Conservation (phyloP, 1,140 invertebrate genomes). For the Theocolax elegans region DNA sequence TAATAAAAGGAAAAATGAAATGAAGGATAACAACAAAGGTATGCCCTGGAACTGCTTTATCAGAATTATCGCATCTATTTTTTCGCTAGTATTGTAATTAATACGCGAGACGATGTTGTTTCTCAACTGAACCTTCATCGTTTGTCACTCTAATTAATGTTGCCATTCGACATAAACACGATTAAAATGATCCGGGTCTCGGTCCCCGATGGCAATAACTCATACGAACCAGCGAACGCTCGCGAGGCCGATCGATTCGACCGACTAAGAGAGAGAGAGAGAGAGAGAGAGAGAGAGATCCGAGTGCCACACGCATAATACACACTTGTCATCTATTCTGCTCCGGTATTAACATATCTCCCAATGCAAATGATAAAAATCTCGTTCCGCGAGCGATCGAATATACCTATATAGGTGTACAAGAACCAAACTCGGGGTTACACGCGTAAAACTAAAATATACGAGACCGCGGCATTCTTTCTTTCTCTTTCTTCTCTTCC, state of each 20-base stretch:
- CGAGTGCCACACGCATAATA: not conserved
- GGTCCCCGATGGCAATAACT: conserved; percentile 7
- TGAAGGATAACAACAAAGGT: no score
- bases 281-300: not conserved
- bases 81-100: no score
- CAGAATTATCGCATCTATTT: no score
- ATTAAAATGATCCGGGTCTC: conserved; percentile 27
- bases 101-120: not conserved
- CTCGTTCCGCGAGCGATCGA: conserved; percentile 1
- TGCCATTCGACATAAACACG: conserved; percentile 30
- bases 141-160: conserved; percentile 40
- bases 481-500: not conserved
- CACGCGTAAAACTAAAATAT: not conserved
- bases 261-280: no score
- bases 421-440: not conserved
- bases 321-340: conserved; percentile 25
- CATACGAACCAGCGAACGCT: not conserved
- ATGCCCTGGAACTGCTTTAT: no score
- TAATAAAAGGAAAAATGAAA: no score
- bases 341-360: conserved; percentile 29
- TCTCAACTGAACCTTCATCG: conserved; percentile 7
- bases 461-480: not conserved
- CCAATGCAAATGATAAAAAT: conserved; percentile 34
- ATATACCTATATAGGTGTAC: not conserved
- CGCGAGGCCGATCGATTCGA: conserved; percentile 8